A percentile compares a stretch with the other conserved stretches of the same genome.
Evolutionary conservation across 2,888 invertebrate species (phyloP).

Genomic region (Diplazon laetatorius): DNA sequence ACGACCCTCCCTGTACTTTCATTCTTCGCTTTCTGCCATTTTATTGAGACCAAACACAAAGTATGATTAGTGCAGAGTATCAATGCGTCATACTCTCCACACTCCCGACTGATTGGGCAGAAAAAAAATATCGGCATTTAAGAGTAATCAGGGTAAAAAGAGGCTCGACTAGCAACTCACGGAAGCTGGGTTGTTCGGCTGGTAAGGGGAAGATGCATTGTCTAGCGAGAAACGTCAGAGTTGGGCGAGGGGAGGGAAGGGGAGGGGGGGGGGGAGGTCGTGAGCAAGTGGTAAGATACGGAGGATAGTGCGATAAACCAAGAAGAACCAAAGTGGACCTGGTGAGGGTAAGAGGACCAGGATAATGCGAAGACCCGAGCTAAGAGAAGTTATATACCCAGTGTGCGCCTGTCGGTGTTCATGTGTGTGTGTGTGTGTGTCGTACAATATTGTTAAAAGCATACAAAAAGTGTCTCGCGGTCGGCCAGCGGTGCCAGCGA

Average conservation of each 20-base stretch:
- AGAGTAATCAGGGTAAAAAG: too few species aligned
- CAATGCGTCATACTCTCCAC: too few species aligned
- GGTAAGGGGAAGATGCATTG: constrained; percentile 51
- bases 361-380: constrained; percentile 51
- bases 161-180: constrained; percentile 40
- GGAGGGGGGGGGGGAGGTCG: too few species aligned
- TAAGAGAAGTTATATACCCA: constrained; percentile 46
- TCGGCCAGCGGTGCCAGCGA: constrained; percentile 47
- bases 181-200: constrained; percentile 10
- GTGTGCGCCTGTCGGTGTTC: too few species aligned
- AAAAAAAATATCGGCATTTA: too few species aligned
- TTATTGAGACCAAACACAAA: too few species aligned
- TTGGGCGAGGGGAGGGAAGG: too few species aligned
- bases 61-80: too few species aligned
- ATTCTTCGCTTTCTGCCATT: too few species aligned
- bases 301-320: constrained; percentile 33
- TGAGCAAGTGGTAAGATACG: constrained; percentile 39
- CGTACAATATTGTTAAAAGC: constrained; percentile 79
- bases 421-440: constrained; percentile 67
- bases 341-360: constrained; percentile 48
- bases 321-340: constrained; percentile 29
- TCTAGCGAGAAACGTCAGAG: constrained; percentile 47
- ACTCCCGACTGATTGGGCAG: too few species aligned
- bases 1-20: too few species aligned
- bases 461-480: constrained; percentile 71